phyloP scores from a whole-genome alignment of 1,140 invertebrate genomes.

The Lepidurus packardi region DNA sequence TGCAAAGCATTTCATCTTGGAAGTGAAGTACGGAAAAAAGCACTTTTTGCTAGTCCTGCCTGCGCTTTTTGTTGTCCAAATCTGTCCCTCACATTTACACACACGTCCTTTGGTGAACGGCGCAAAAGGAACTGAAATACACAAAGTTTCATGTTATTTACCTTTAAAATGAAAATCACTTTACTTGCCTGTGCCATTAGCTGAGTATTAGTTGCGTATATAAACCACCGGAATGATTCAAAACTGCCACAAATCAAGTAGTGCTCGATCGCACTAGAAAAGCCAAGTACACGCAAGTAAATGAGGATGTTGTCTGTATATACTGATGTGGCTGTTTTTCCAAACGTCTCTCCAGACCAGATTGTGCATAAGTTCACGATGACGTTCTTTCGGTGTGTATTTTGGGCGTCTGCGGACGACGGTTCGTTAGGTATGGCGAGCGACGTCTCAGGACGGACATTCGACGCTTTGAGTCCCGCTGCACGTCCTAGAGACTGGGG shows the following conservation, averaged over 20 bases:
- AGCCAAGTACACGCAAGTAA: background rate
- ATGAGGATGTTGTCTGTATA: background rate
- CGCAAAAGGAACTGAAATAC: background rate
- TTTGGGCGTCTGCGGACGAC: constrained; percentile 12
- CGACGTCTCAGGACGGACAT: background rate
- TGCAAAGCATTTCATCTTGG: too few relatives aligned
- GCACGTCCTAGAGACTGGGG: background rate
- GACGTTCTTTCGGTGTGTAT: constrained; percentile 21
- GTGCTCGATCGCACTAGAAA: background rate
- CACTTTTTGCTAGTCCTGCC: background rate
- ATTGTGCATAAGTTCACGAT: constrained; percentile 8
- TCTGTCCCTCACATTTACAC: background rate
- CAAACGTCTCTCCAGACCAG: background rate
- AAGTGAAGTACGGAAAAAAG: background rate
- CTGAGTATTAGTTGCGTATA: background rate
- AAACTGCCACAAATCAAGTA: background rate
- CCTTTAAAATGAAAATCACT: too few relatives aligned
- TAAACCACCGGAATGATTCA: background rate
- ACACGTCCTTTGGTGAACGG: background rate
- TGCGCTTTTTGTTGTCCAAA: background rate
- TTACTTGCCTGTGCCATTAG: too few relatives aligned
- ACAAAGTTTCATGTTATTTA: background rate
- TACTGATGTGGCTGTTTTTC: constrained; percentile 15
- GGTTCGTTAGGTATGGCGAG: constrained; percentile 12
- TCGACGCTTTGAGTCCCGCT: background rate